Conservation (phyloP, 1,140 invertebrate species). For the Sycophaga agraensis region DNA sequence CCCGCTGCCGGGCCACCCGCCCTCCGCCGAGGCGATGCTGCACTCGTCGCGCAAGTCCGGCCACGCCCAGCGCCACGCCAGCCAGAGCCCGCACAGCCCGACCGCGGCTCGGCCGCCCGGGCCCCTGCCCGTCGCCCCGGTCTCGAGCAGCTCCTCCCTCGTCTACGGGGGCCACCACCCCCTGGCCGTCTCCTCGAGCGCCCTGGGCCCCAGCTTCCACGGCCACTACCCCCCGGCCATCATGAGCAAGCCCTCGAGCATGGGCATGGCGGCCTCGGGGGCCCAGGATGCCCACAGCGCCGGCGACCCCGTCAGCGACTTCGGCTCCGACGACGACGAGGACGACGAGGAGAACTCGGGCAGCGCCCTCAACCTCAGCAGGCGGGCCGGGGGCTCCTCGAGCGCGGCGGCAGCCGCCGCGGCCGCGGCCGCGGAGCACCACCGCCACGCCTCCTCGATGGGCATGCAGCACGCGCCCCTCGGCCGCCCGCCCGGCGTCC, state of each 20-base stretch:
- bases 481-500: conserved; percentile 57
- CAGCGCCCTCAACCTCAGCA: conserved; percentile 70
- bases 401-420: conserved; percentile 34
- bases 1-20: conserved; percentile 62
- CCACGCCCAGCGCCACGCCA: conserved; percentile 43
- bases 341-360: conserved; percentile 60
- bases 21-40: conserved; percentile 36
- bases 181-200: conserved; percentile 43
- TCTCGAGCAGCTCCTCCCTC: conserved; percentile 47
- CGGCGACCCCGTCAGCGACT: conserved; percentile 55
- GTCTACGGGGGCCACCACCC: conserved; percentile 43
- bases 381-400: conserved; percentile 46
- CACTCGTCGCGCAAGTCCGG: conserved; percentile 47
- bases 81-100: conserved; percentile 50
- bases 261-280: conserved; percentile 33
- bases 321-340: conserved; percentile 62
- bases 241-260: conserved; percentile 39
- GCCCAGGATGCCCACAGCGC: conserved; percentile 11
- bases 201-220: conserved; percentile 47
- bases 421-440: conserved; percentile 41
- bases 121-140: conserved; percentile 50
- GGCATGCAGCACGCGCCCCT: conserved; percentile 26
- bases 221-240: conserved; percentile 48
- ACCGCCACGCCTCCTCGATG: conserved; percentile 29
- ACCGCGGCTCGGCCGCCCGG: conserved; percentile 44